These are phyloP conservation scores for Limenitis camilla DNA, from an alignment of 2,888 invertebrate species.

Conservation along the genomic window DNA sequence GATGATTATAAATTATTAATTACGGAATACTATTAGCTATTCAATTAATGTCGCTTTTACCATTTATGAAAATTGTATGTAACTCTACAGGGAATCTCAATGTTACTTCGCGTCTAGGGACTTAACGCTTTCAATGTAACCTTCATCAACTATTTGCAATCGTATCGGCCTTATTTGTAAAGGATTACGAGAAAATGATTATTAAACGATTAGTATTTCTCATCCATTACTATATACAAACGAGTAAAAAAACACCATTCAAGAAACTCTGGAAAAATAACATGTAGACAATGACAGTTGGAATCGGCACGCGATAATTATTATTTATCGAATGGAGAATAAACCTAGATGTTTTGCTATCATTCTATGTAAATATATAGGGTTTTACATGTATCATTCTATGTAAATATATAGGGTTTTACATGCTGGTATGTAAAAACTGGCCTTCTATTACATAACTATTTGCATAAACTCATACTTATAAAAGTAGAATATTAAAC, in stretches of 20 bases:
- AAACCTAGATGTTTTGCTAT: slow-evolving; percentile 30
- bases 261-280: slow-evolving; percentile 19
- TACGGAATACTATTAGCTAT: not conserved
- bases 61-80: not conserved
- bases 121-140: not conserved
- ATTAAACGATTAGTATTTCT: slow-evolving; percentile 10
- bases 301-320: slow-evolving; percentile 28
- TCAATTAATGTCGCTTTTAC: not conserved
- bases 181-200: slow-evolving; percentile 15
- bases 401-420: slow-evolving; percentile 29
- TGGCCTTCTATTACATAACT: no score
- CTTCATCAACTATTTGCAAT: slow-evolving; percentile 5
- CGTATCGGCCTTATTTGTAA: slow-evolving; percentile 13
- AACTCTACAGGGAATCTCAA: slow-evolving; percentile 1
- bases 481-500: no score
- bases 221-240: slow-evolving; percentile 14
- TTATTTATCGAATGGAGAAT: slow-evolving; percentile 39
- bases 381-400: slow-evolving; percentile 23
- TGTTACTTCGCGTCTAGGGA: not conserved
- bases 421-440: slow-evolving; percentile 1
- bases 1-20: not conserved
- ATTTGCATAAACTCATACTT: no score
- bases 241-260: slow-evolving; percentile 9
- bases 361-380: slow-evolving; percentile 28
- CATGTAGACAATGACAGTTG: slow-evolving; percentile 27